Evolutionary conservation across 1,140 invertebrate species (phyloP).

Genomic region (Charaxes varanes): DNA sequence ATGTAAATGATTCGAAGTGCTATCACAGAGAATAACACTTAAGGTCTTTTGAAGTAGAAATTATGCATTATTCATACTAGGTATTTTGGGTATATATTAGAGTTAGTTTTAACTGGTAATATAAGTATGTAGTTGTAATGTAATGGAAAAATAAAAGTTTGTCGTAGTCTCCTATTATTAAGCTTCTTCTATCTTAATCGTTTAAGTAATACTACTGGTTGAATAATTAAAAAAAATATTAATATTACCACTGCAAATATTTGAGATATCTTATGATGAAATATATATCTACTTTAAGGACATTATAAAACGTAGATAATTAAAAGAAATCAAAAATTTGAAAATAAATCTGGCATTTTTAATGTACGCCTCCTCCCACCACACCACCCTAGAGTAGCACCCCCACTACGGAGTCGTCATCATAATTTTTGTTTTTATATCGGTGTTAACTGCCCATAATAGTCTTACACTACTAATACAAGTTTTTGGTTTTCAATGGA

Average conservation of each 20-base stretch:
- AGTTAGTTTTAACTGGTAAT: slow-evolving; percentile 71
- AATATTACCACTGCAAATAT: slow-evolving; percentile 76
- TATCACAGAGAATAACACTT: slow-evolving; percentile 63
- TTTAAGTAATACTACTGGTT: slow-evolving; percentile 74
- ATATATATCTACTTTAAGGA: slow-evolving; percentile 76
- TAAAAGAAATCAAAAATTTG: slow-evolving; percentile 75
- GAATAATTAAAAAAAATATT: slow-evolving; percentile 70
- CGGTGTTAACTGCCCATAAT: slow-evolving; percentile 19
- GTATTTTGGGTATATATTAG: slow-evolving; percentile 74
- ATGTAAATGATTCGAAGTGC: slow-evolving; percentile 61
- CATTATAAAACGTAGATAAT: slow-evolving; percentile 76
- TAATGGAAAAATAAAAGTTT: slow-evolving; percentile 70
- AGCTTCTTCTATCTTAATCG: slow-evolving; percentile 75
- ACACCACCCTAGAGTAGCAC: slow-evolving; percentile 34
- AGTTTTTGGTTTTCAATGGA: slow-evolving; percentile 16
- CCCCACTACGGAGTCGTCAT: slow-evolving; percentile 28
- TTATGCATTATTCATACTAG: slow-evolving; percentile 74
- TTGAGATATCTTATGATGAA: slow-evolving; percentile 74
- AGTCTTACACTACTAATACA: slow-evolving; percentile 41
- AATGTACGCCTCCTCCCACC: slow-evolving; percentile 49
- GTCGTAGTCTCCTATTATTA: slow-evolving; percentile 74
- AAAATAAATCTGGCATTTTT: slow-evolving; percentile 72
- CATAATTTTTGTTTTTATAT: slow-evolving; percentile 72
- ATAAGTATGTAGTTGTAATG: slow-evolving; percentile 73
- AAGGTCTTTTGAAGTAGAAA: slow-evolving; percentile 68